A percentile compares a stretch with the other conserved stretches of the same genome.
These are phyloP conservation scores for Cheumatopsyche charites DNA, from an alignment of 1,140 invertebrate genomes.

Conservation along the genomic window DNA sequence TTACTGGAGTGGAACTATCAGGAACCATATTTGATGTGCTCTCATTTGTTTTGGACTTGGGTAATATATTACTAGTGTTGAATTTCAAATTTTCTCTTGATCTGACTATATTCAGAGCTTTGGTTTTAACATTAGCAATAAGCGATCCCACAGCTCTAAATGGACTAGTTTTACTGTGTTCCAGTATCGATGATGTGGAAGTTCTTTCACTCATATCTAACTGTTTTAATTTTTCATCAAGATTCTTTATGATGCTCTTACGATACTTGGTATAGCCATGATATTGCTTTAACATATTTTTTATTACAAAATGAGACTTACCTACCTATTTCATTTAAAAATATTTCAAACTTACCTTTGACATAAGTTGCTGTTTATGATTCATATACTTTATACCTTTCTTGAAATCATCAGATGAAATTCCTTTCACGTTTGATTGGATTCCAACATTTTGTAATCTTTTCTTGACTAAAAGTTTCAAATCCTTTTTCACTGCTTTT, in stretches of 20 bases:
- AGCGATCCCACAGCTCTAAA: conserved; percentile 54
- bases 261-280: conserved; percentile 59
- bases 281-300: conserved; percentile 55
- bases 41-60: not conserved
- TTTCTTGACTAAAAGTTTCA: conserved; percentile 53
- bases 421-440: conserved; percentile 62
- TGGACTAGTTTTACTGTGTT: conserved; percentile 40
- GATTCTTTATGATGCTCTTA: conserved; percentile 59
- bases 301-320: conserved; percentile 37
- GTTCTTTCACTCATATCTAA: conserved; percentile 47
- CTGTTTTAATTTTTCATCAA: conserved; percentile 55
- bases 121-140: conserved; percentile 62
- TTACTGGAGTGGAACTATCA: not conserved
- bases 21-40: not conserved
- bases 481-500: conserved; percentile 40
- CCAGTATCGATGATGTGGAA: not conserved
- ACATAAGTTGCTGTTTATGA: conserved; percentile 58
- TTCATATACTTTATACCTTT: conserved; percentile 61
- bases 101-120: conserved; percentile 61
- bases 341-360: conserved; percentile 16
- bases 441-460: conserved; percentile 62
- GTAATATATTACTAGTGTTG: not conserved
- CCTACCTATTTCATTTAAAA: conserved; percentile 33
- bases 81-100: conserved; percentile 51
- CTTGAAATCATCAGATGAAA: conserved; percentile 59